These are phyloP conservation scores for Ctenopoma multispine DNA, from an alignment of 2,797 vertebrate species.

Conservation along the genomic window DNA sequence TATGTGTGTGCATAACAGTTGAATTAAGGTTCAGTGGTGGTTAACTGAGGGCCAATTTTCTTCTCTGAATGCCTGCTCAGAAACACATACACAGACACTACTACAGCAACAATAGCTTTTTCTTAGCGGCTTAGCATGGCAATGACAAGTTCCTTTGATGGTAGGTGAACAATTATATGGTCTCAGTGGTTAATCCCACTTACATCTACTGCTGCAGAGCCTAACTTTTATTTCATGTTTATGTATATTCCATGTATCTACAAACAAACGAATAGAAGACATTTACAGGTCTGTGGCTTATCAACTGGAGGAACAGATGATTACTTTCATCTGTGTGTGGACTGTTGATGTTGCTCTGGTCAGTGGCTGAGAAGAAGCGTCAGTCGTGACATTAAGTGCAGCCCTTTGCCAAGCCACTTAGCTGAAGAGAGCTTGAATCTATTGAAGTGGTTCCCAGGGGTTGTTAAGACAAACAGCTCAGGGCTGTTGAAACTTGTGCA, in stretches of 20 bases:
- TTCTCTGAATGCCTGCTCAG: background rate
- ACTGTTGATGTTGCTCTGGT: slow-evolving; percentile 39
- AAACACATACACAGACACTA: background rate
- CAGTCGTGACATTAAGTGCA: slow-evolving; percentile 65
- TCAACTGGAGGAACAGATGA: slow-evolving; percentile 40
- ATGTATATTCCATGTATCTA: slow-evolving; percentile 25
- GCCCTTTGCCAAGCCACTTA: slow-evolving; percentile 60
- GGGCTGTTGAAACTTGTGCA: slow-evolving; percentile 64
- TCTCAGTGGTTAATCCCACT: slow-evolving; percentile 8
- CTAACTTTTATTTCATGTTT: slow-evolving; percentile 40
- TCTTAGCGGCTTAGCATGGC: slow-evolving; percentile 51
- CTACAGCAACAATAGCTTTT: slow-evolving; percentile 20
- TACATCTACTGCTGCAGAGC: slow-evolving; percentile 28
- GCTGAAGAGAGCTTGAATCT: slow-evolving; percentile 63
- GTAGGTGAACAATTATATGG: slow-evolving; percentile 28
- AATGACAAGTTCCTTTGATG: slow-evolving; percentile 58
- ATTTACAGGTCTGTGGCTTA: slow-evolving; percentile 3
- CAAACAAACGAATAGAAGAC: slow-evolving; percentile 9
- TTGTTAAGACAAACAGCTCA: slow-evolving; percentile 67
- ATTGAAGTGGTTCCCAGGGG: slow-evolving; percentile 53
- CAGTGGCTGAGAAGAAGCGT: slow-evolving; percentile 57
- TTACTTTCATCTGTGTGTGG: slow-evolving; percentile 28
- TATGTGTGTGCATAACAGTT: slow-evolving; percentile 33
- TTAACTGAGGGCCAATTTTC: slow-evolving; percentile 29
- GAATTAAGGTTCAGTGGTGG: slow-evolving; percentile 27